A percentile compares a stretch with the other conserved stretches of the same genome.
Evolutionary conservation across 1,140 invertebrate species (phyloP).

Genomic region (Drosophila pruinosa): DNA sequence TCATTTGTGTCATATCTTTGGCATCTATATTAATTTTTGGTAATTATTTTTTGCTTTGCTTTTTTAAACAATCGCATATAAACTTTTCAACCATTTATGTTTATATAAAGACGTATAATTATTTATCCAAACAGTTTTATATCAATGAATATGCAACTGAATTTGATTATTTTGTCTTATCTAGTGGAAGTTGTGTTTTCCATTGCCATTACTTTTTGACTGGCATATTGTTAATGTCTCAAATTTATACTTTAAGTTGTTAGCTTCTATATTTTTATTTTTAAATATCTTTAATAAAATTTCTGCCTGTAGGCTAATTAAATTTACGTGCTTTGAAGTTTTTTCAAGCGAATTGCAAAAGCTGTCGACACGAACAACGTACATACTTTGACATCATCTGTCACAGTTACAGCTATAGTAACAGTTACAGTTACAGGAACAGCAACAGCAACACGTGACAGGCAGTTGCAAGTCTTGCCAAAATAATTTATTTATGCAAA

Average conservation of each 20-base stretch:
- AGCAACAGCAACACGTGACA: slow-evolving; percentile 27
- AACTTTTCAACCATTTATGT: too few relatives aligned
- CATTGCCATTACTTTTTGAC: neutral
- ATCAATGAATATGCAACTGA: too few relatives aligned
- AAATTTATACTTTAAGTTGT: neutral
- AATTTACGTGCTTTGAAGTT: slow-evolving; percentile 17
- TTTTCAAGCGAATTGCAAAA: neutral
- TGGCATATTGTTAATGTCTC: too few relatives aligned
- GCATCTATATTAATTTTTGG: neutral
- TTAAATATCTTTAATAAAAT: slow-evolving; percentile 2
- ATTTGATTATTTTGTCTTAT: too few relatives aligned
- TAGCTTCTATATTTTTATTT: neutral
- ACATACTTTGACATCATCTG: slow-evolving; percentile 24
- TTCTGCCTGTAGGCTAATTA: slow-evolving; percentile 12
- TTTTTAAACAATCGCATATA: neutral
- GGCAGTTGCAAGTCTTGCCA: slow-evolving; percentile 15
- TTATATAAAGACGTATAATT: neutral
- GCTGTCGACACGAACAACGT: slow-evolving; percentile 9
- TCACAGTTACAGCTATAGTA: slow-evolving; percentile 26
- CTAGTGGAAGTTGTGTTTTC: neutral
- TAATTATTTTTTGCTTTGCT: neutral
- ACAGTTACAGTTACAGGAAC: slow-evolving; percentile 2
- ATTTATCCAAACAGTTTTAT: neutral
- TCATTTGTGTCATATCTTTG: neutral
- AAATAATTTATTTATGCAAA: slow-evolving; percentile 50